Base-by-base conservation (phyloP, 2,888 invertebrate genomes). In the Ichneumoninae sp. region DNA sequence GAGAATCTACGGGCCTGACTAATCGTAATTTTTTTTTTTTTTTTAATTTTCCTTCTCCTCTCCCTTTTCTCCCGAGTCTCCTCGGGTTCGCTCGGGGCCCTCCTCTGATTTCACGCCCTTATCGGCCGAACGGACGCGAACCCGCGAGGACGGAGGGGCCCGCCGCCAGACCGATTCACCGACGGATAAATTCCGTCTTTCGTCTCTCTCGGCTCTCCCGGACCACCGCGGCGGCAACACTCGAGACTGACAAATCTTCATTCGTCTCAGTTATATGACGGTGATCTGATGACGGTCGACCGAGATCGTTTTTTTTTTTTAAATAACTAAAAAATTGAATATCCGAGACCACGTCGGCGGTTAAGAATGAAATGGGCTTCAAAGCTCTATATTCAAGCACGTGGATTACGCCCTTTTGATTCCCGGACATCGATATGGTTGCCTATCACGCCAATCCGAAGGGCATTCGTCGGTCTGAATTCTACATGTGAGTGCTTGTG, bases 151-250 rank as follows among this genome's bases (percentile, higher is more conserved):
- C 44, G 16, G 22, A 13, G 5, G 33, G 33, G 5, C 6, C 33
- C 5, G 33, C 6, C 16, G 6, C 8, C 36, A 1, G 13, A 44
- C 50, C 22, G 16, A 74, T 69, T 69, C 63, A 50, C 30, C 74
- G 57, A 19, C 44, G 57, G 75, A 81, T 69, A 81, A 81, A 81
- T 81, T 69, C 69, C 2, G 68, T 80, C 80, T 68, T 60, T 19
- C 5, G 47, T 30, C 47, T 50, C 6, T 57, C 22, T 19, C 69
- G 10, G 44, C 19, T 47, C n/a, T 60, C 30, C 44, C 30, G 30
- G 7, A 13, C 22, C 2, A 30, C 40, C 30, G 16, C 7, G 26
- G 0, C 19, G 22, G 57, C 57, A 22, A 60, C 22, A 30, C 60
- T 60, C 30, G 54, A 36, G 63, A 30, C 40, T 71, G 78, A 79